Evolutionary conservation across 1,140 invertebrate genomes (phyloP), one percentile per base, ranked within the genome.

Genomic region (Drosophila bocki): DNA sequence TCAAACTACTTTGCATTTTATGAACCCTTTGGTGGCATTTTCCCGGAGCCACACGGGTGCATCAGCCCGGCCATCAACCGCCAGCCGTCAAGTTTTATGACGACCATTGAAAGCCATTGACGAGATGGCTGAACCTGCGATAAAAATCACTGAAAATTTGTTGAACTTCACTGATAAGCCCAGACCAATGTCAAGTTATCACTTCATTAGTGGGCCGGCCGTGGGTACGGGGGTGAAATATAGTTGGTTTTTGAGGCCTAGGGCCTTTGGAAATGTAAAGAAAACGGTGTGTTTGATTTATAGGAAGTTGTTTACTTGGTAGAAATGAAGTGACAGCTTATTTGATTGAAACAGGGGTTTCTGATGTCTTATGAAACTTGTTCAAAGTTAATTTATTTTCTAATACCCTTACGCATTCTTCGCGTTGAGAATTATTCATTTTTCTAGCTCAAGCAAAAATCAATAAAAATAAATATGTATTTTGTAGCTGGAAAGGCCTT

Each of bases 1-100:
- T 88, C 84, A 84, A 83, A 84, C 63, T 80, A 82, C 84, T 87
- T 83, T 88, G 83, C 83, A 82, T 87, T 86, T 86, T 86, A 86
- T 88, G 64, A 59, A 53, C 62, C 65, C 79, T 59, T 77, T 59
- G 26, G 63, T 44, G 33, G 54, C 56, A 11, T 33, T 62, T 53
- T 26, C 50, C 41, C 51, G 48, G 22, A 19, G 59, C 44, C 50
- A 51, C 62, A 80, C 57, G 50, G 60, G 68, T 54, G 61, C 74
- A 62, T 22, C 57, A 70, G 32, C 56, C 47, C 47, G 15, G 22
- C 47, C 47, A 50, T n/a, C 29, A 51, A 32, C 32, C 51, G 39
- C 19, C 51, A 19, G 11, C 19, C 44, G 75, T 79, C 76, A 79
- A 65, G 44, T 69, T 69, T 84, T 85, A 85, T 69, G 75, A 74